phyloP scores from a whole-genome alignment of 2,888 invertebrate species.

The Orchestes rusci region DNA sequence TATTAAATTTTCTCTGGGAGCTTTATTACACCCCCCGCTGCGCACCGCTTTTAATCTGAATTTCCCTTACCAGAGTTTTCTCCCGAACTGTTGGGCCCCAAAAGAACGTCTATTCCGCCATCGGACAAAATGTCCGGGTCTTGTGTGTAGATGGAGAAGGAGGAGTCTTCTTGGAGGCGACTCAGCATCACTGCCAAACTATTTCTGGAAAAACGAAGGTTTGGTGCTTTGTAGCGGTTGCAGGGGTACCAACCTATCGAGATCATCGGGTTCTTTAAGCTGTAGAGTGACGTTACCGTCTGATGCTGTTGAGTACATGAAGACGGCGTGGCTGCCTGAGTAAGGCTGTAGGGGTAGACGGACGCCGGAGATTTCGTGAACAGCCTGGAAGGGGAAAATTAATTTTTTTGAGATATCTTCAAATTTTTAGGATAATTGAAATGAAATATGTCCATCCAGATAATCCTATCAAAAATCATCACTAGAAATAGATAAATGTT shows the following conservation, averaged over 20 bases:
- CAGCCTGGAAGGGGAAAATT: slow-evolving; percentile 40
- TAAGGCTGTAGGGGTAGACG: slow-evolving; percentile 49
- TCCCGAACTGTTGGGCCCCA: slow-evolving; percentile 45
- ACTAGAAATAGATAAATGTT: no score
- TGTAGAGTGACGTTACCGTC: slow-evolving; percentile 59
- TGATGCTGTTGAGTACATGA: slow-evolving; percentile 62
- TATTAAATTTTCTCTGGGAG: slow-evolving; percentile 20
- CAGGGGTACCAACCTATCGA: slow-evolving; percentile 35
- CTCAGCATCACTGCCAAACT: slow-evolving; percentile 46
- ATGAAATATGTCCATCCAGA: no score
- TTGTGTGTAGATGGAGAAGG: slow-evolving; percentile 65
- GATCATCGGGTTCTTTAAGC: slow-evolving; percentile 53
- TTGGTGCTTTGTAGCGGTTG: neutral
- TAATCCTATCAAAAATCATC: no score
- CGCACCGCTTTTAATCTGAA: neutral
- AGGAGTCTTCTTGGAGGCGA: slow-evolving; percentile 55
- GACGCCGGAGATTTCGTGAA: slow-evolving; percentile 44
- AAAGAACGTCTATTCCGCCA: slow-evolving; percentile 50
- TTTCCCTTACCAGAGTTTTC: slow-evolving; percentile 44
- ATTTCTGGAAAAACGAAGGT: slow-evolving; percentile 23
- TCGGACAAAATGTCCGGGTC: slow-evolving; percentile 69
- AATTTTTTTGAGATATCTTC: no score
- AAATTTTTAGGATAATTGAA: no score
- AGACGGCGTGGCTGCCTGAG: slow-evolving; percentile 56
- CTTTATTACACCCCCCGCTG: neutral